Evolutionary conservation across 2,888 invertebrate species (phyloP), one percentile per base, ranked within the genome.

Genomic region (Diplolepis rosae): DNA sequence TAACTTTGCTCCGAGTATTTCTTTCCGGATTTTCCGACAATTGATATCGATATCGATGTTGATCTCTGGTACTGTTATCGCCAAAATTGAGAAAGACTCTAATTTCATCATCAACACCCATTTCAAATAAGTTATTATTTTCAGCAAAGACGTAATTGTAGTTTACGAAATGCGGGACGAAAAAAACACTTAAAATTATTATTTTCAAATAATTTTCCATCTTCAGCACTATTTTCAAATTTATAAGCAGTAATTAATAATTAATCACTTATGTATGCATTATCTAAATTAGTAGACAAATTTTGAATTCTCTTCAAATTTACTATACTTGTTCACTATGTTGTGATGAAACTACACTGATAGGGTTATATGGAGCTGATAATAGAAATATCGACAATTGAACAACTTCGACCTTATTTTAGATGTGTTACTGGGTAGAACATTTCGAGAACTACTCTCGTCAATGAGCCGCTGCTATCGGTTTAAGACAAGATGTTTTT

Each of bases 1-100:
- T 79, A 18, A 84, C 73, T 54, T 85, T 83, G 42, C 73, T 77
- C 30, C 73, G 77, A 4, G 79, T 65, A 27, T 73, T 42, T 65
- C 56, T 73, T 35, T 77, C 74, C 9, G 45, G 22, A 30, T 75
- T 78, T 45, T 80, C 74, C 28, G 66, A 69, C 6, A 71, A 73
- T 1, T 70, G 51, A 35, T 77, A 69, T 39, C 68, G 75, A 35
- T 77, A 69, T 45, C 70, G 75, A 9, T 66, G 71, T 68, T 75
- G 52, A 4, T 66, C 68, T 4, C 54, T 77, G 9, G 67, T 66
- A 2, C 11, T 39, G 4, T 74, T 77, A 5, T 71, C 54, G 13
- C 68, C 70, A 4, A 73, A 71, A 68, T 77, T 79, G 1, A 70
- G 48, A 61, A 73, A 75, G 24, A 66, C 71, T 13, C 52, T 51